Evolutionary conservation across 1,140 invertebrate species (phyloP), one percentile per base, ranked within the genome.

Genomic region (Ephestia elutella): DNA sequence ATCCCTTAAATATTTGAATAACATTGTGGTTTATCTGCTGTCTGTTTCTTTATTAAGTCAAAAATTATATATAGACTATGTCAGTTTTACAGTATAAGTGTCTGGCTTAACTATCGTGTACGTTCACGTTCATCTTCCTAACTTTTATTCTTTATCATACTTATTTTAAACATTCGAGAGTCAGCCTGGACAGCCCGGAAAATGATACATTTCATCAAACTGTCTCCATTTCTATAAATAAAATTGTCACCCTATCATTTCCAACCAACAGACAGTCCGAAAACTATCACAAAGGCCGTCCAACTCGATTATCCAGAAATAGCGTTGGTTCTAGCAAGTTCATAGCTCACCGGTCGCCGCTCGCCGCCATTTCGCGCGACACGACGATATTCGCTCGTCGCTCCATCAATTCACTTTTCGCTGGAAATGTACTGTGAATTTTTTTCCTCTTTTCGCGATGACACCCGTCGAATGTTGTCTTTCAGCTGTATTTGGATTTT

Each of bases 361-460:
- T 54, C 13, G 25, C 28, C 49, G 49, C 19, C 20, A 50, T 50
- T 20, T n/a, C 18, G 19, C 20, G 49, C 54, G 9, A 3, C 11
- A 13, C 54, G 25, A 55, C 21, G 20, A 55, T 55, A 18, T 44
- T 15, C 54, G 54, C 32, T 13, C 19, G 17, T 15, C 54, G 54
- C 10, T 35, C 54, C 32, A 55, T 55, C 54, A 55, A 55, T 44
- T 55, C 54, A 38, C 54, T 55, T 55, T 15, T 11, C 49, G 30
- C 1, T 20, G 51, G 32, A 55, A 19, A 54, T 54, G 25, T 54
- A 30, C n/a, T 44, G 5, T 25, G 10, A 30, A 30, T 54, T 54
- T 50, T 54, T 28, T 28, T 28, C n/a, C n/a, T 28, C 25, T 54
- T 54, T 53, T 53, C 5, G 18, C 51, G n/a, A 18, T 54, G 28